Evolutionary conservation across 2,797 vertebrate genomes (phyloP), one percentile per base, ranked within the genome.

Genomic region (Tympanoctomys barrerae): DNA sequence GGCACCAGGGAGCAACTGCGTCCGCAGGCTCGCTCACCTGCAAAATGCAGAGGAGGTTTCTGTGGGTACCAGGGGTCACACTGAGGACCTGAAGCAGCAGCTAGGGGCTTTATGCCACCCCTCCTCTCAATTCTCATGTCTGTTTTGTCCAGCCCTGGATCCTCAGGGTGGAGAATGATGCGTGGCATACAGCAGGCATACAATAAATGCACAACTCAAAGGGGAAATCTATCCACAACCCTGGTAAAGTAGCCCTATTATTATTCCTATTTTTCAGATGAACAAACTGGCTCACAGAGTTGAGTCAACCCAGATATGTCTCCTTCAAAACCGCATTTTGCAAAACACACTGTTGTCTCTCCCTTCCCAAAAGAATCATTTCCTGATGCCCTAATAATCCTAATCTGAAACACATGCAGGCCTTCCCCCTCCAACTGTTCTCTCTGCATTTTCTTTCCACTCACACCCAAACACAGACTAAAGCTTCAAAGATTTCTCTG

Each of bases 121-220:
- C 49, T 52, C 4, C 0, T 36, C 18, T 5, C 19, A 46, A 12
- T 33, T 7, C 1, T 0, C 1, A 11, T 0, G 0, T n/a, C 28
- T n/a, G 3, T 28, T 39, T 70, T 26, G 52, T 13, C 61, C 59
- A 19, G 3, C n/a, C 1, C 13, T 12, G 18, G 31, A 28, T 28
- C 73, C 31, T n/a, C 13, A 21, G 57, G 28, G 8, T 84, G 36
- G 0, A 64, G 39, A 61, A 31, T 0, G 61, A 36, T n/a, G 86
- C 52, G 21, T 31, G 85, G 68, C 77, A 73, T 10, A n/a, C 0
- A 31, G 39, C 4, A 64, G 39, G 36, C 62, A 42, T 33, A 77
- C 42, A 16, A 36, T 66, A 49, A 39, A 79, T 33, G 42, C 49
- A 62, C 0, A 57, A 31, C 39, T 75, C 39, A 59, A 59, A 6